Evolutionary conservation across 2,113 vertebrate species (phyloP), one percentile per base, ranked within the genome.

Genomic region (Coregonus clupeaformis): DNA sequence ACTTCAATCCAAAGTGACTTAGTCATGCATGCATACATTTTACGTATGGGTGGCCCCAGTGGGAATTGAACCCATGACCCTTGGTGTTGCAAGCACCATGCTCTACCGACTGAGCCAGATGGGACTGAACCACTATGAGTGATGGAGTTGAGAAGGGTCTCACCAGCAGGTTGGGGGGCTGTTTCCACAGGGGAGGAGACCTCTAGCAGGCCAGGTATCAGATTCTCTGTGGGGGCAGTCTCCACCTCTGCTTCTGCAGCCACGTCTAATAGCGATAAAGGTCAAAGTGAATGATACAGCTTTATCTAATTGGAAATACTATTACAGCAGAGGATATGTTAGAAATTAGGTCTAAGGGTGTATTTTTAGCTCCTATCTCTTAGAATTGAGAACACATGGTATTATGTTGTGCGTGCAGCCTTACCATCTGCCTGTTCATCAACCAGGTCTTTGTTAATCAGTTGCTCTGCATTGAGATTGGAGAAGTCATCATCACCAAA

Each of bases 401-500:
- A 42, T 42, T 42, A 7, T 2, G 36, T 42, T 42, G 36, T 42
- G 36, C 9, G 9, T 42, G 36, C 36, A 22, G 14, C 47, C 90
- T 90, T 89, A 98, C 1, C 6, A 64, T 95, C 5, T 18, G 14
- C 47, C 90, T 90, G 89, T 98, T 97, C 95, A 0, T 95, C 91
- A 84, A 95, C 24, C 24, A 62, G 95, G 86, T 96, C 95, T 81
- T 97, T 96, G 75, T 95, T 92, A 30, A 95, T 94, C 74, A 96
- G 90, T 81, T 97, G 95, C 75, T 96, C 97, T 5, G 95, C 95
- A 1, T 94, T 92, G 62, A 98, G 94, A 82, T 94, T 96, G 84
- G 97, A 97, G 87, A 98, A 98, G 90, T 95, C 94, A 88, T 98
- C 96, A 5, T 99, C 96, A 7, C 96, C 98, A 5, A 99, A 99